Percentiles rank a stretch among this genome's conserved stretches.
These are phyloP conservation scores for Microdon myrmicae DNA, from an alignment of 2,888 invertebrate genomes.

Conservation along the genomic window DNA sequence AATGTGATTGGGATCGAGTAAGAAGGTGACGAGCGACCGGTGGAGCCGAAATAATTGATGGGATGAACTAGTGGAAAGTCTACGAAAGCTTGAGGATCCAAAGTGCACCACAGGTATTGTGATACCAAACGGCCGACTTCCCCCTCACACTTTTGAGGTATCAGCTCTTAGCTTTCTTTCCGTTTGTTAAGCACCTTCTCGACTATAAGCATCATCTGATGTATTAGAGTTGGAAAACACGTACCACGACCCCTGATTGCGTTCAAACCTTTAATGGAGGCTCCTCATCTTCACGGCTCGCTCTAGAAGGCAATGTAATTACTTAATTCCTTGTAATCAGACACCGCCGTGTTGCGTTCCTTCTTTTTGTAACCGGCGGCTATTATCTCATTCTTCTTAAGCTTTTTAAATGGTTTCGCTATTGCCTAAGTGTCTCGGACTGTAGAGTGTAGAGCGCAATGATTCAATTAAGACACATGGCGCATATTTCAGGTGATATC, in stretches of 20 bases:
- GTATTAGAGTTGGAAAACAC: too few species aligned
- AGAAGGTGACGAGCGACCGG: too few species aligned
- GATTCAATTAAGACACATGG: constrained; percentile 44
- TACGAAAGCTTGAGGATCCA: too few species aligned
- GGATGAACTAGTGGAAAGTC: too few species aligned
- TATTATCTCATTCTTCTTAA: constrained; percentile 41
- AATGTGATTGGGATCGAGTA: constrained; percentile 8
- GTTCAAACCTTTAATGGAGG: constrained; percentile 1
- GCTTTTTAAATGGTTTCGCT: constrained; percentile 22
- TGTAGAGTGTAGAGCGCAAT: constrained; percentile 22
- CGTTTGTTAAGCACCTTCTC: too few species aligned
- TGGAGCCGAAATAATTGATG: too few species aligned
- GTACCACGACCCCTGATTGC: too few species aligned
- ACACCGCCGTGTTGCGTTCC: constrained; percentile 6
- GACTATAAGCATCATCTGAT: too few species aligned
- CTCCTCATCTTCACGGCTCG: neutral
- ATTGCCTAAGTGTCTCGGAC: constrained; percentile 34
- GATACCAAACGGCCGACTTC: too few species aligned
- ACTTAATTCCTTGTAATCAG: constrained; percentile 40
- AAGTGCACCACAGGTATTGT: too few species aligned
- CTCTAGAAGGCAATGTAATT: constrained; percentile 20
- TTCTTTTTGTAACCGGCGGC: neutral
- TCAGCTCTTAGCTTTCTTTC: too few species aligned
- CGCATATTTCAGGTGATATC: constrained; percentile 45
- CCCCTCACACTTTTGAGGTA: too few species aligned